Evolutionary conservation across 2,113 vertebrate species (phyloP).

Genomic region (Micromys minutus): DNA sequence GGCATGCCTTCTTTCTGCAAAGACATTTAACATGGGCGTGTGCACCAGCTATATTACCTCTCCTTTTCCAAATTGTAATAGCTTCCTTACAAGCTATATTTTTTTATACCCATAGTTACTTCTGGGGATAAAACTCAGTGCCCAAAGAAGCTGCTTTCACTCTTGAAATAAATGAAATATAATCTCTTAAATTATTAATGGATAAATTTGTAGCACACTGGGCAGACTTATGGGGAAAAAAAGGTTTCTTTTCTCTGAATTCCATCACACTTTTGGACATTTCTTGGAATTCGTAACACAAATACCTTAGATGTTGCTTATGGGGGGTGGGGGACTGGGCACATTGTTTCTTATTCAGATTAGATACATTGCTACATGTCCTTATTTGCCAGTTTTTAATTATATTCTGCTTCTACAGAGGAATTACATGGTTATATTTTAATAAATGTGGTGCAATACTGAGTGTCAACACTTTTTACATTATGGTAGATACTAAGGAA

Average conservation of each 20-base stretch:
- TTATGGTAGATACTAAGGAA: background rate
- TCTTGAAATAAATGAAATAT: constrained; percentile 27
- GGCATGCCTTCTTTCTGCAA: background rate
- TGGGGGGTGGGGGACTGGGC: constrained; percentile 23
- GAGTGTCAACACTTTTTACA: constrained; percentile 29
- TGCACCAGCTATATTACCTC: background rate
- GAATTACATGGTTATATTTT: background rate
- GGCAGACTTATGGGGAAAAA: background rate
- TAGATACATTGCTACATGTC: constrained; percentile 59
- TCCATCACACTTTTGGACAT: constrained; percentile 60
- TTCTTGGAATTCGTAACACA: constrained; percentile 57
- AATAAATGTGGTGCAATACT: constrained; percentile 45
- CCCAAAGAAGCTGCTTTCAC: constrained; percentile 26
- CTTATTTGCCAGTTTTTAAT: constrained; percentile 62
- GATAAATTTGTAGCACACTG: background rate
- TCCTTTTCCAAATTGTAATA: constrained; percentile 12
- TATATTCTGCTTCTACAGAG: constrained; percentile 13
- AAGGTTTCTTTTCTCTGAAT: constrained; percentile 43
- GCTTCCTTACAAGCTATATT: background rate
- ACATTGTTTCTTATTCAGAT: constrained; percentile 62
- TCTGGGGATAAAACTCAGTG: constrained; percentile 14
- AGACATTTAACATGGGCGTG: background rate
- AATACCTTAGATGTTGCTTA: constrained; percentile 13
- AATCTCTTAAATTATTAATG: constrained; percentile 21
- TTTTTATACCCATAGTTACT: constrained; percentile 1